Base-by-base conservation (phyloP, 2,888 invertebrate genomes). In the Lasius platythorax region DNA sequence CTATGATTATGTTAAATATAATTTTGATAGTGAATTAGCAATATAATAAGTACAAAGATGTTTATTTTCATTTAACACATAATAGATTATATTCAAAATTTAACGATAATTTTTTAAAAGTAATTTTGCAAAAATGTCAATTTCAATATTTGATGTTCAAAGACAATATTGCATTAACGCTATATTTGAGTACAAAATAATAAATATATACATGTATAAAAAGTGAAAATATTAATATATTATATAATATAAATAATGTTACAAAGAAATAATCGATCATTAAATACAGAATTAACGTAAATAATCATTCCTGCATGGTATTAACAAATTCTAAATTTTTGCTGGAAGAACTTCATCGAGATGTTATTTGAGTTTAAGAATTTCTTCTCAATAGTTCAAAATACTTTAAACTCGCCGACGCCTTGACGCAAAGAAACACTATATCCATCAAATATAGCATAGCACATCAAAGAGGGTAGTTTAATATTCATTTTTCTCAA, bases 401-500 rank as follows among this genome's bases (percentile, higher is more conserved):
- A 63, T 33, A 30, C 50, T 53, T 37, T 43, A 23, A 46, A 46
- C 43, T 28, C 67, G 1, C 5, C 28, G n/a, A 28, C 28, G 66
- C 56, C 28, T 78, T 43, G 40, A 2, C 61, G 70, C 79, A 43
- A 79, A 79, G 79, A 46, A 72, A 81, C 61, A 12, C 61, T 70
- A 67, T 70, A 61, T 46, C 18, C 61, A 46, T 46, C 79, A 61
- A 79, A 70, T 79, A 70, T 72, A 72, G 61, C 72, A 46, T 33
- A 37, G 66, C 66, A n/a, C 50, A 58, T 67, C 66, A 67, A 58
- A 66, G 67, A 76, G 82, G 23, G 33, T 75, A 75, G 56, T 82
- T 82, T 82, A 82, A 75, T 82, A 81, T 81, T 81, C 79, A 81
- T 81, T 81, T 81, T 81, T 72, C 53, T 63, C 70, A 63, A 74